Conservation (phyloP, 2,797 vertebrate species). For the Bradypodion pumilum region DNA sequence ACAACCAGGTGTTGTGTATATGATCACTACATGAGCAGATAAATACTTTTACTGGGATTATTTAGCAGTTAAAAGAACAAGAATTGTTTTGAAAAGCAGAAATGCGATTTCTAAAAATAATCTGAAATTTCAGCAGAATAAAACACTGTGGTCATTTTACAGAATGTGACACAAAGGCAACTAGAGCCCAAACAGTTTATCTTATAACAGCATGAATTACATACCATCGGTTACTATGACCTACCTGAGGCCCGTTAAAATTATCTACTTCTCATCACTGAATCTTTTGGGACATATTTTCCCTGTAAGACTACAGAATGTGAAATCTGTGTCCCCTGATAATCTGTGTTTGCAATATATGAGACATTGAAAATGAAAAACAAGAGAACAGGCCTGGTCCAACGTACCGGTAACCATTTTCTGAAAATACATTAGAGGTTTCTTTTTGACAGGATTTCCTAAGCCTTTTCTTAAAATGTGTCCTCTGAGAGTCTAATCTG, state of each 20-base stretch:
- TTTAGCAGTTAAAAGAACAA: background rate
- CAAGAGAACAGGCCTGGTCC: background rate
- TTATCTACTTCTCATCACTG: background rate
- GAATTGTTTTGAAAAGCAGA: background rate
- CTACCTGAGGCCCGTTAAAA: background rate
- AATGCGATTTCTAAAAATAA: background rate
- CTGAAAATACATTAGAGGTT: background rate
- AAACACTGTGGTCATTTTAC: background rate
- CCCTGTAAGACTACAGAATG: background rate
- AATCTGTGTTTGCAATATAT: background rate
- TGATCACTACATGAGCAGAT: background rate
- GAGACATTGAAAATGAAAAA: background rate
- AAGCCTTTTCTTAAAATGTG: slow-evolving; percentile 12
- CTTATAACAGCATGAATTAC: background rate
- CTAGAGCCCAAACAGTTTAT: background rate
- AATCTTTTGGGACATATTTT: background rate
- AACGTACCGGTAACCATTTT: background rate
- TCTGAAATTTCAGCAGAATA: background rate
- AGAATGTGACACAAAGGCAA: background rate
- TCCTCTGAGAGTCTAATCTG: background rate
- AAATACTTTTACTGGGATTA: background rate
- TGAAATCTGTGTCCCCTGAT: background rate
- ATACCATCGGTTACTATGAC: background rate
- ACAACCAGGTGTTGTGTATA: background rate
- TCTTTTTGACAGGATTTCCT: slow-evolving; percentile 1